A percentile compares a stretch with the other conserved stretches of the same genome.
Evolutionary conservation across 2,113 vertebrate species (phyloP).

Genomic region (Odocoileus hemionus): DNA sequence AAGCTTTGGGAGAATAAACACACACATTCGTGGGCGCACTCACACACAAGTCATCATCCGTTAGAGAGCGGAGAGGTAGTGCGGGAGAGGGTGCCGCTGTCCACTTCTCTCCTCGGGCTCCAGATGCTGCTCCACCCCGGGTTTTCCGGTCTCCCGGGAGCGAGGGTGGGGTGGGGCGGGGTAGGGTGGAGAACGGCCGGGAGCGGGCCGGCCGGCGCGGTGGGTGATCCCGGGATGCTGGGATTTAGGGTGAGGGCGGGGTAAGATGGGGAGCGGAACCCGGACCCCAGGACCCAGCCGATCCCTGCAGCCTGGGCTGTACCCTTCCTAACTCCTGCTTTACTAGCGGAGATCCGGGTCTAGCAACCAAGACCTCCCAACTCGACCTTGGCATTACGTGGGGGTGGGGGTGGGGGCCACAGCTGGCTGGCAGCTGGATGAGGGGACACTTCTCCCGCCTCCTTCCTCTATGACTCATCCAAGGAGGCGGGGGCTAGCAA

Average conservation of each 20-base stretch:
- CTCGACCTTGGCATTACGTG: slow-evolving; percentile 58
- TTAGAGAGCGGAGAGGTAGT: background rate
- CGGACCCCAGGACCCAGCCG: slow-evolving; percentile 57
- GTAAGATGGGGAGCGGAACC: slow-evolving; percentile 59
- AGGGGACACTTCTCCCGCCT: slow-evolving; percentile 50
- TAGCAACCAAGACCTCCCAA: slow-evolving; percentile 71
- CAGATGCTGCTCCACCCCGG: slow-evolving; percentile 1
- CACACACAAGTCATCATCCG: background rate
- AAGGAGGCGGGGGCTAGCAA: slow-evolving; percentile 25
- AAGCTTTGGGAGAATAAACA: background rate
- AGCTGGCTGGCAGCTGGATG: slow-evolving; percentile 89
- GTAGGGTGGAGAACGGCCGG: slow-evolving; percentile 46
- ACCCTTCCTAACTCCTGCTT: slow-evolving; percentile 62
- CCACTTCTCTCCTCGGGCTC: slow-evolving; percentile 12
- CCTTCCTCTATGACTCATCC: slow-evolving; percentile 62
- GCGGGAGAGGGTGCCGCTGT: background rate
- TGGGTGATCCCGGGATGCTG: slow-evolving; percentile 75
- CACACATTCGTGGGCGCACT: background rate
- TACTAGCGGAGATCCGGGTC: slow-evolving; percentile 8
- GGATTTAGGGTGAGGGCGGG: slow-evolving; percentile 73
- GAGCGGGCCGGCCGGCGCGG: slow-evolving; percentile 66
- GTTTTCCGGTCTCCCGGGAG: slow-evolving; percentile 51
- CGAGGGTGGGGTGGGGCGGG: slow-evolving; percentile 68
- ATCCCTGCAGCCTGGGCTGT: slow-evolving; percentile 63
- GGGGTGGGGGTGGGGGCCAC: slow-evolving; percentile 66